Evolutionary conservation across 2,113 vertebrate genomes (phyloP), one percentile per base, ranked within the genome.

Genomic region (Tetraodon nigroviridis): DNA sequence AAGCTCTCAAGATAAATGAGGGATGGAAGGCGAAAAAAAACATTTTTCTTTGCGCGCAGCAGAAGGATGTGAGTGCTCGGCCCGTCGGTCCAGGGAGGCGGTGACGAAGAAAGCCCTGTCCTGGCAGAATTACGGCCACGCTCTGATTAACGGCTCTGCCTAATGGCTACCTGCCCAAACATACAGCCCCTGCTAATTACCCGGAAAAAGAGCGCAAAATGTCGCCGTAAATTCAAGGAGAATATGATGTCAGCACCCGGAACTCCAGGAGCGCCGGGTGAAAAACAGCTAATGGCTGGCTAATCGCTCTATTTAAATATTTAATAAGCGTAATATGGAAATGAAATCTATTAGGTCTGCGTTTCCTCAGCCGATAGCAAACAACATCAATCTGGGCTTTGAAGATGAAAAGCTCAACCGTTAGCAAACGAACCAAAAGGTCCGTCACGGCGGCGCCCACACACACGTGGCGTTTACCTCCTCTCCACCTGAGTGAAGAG

Each of bases 1-100:
- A 63, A 64, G 56, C 66, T 71, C 78, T 76, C 58, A 59, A 80
- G 60, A 63, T 82, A 75, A 82, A 79, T 81, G 58, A 78, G 77
- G 71, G 69, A 71, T 58, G 71, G 78, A 78, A 69, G 64, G 66
- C 72, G 74, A 71, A 64, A n/a, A 15, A 69, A 64, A n/a, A n/a
- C 22, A 50, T 78, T 73, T 70, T 60, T 56, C 46, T 54, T 72
- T 71, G 67, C 58, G 48, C 48, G 47, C 17, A n/a, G 63, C 47
- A 27, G 22, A 60, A 22, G 48, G 71, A 79, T 66, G 76, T 10
- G 46, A 69, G 56, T 56, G 19, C 8, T 53, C 14, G 15, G 45
- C 42, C 32, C 58, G 51, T 51, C 24, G 49, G 50, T 51, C 27
- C 49, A 50, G n/a, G 48, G 19, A 37, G 62, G 53, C 55, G 50